Percentiles rank a stretch among this genome's conserved stretches.
Conservation (phyloP, 1,140 invertebrate species). For the Panagrolaimus sp. region DNA sequence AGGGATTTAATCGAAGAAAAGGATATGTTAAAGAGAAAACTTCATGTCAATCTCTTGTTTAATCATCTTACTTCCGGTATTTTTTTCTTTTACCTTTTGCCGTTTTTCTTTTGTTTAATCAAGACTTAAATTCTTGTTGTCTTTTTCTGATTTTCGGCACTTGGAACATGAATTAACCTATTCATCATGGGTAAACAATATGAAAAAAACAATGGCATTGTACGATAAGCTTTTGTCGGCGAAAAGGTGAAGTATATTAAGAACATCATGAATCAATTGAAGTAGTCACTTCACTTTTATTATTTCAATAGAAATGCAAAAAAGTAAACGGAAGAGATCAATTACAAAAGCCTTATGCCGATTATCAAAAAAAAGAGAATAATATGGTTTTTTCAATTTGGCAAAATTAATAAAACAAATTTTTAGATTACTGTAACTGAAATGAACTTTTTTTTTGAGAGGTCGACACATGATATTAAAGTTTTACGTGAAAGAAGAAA, state of each 20-base stretch:
- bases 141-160: background rate
- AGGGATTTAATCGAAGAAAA: background rate
- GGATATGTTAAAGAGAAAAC: background rate
- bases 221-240: conserved; percentile 4
- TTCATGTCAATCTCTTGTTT: background rate
- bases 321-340: background rate
- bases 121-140: background rate
- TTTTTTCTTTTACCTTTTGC: background rate
- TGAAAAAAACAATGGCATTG: background rate
- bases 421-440: no score
- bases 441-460: no score
- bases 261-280: conserved; percentile 8
- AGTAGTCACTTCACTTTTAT: conserved; percentile 4
- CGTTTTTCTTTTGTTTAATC: background rate
- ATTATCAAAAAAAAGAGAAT: background rate
- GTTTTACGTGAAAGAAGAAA: no score
- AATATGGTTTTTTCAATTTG: conserved; percentile 4
- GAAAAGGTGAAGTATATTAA: background rate
- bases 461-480: no score
- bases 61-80: background rate
- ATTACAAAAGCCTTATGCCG: background rate
- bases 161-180: conserved; percentile 10
- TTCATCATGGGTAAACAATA: background rate
- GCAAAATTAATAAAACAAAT: no score
- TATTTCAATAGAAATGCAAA: background rate